Conservation (phyloP, 2,113 vertebrate species). For the Salvelinus sp. region DNA sequence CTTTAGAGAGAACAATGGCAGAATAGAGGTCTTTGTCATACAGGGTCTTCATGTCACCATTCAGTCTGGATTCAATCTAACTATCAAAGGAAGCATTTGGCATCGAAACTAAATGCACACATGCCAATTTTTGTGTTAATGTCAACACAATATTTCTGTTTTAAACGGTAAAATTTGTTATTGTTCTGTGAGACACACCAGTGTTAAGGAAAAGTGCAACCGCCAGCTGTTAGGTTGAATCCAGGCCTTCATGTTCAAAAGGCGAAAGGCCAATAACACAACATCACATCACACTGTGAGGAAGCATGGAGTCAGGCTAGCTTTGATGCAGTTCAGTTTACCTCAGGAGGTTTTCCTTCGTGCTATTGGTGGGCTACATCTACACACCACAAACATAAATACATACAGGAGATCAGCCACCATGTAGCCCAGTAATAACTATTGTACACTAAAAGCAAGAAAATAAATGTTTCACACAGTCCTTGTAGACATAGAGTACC, state of each 20-base stretch:
- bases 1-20: neutral
- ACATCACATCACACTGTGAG: conserved; percentile 35
- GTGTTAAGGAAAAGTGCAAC: neutral
- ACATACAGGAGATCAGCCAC: conserved; percentile 33
- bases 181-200: neutral
- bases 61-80: conserved; percentile 42
- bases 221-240: conserved; percentile 28
- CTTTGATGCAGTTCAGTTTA: conserved; percentile 67
- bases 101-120: neutral
- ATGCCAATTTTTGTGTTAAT: neutral
- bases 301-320: conserved; percentile 54
- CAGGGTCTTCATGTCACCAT: conserved; percentile 36
- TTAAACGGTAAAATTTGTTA: neutral
- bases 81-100: conserved; percentile 13
- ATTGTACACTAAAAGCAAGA: too few relatives aligned
- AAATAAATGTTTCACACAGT: neutral
- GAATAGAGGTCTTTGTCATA: conserved; percentile 18
- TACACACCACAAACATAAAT: conserved; percentile 87
- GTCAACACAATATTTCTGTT: neutral
- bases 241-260: conserved; percentile 15
- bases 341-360: conserved; percentile 77
- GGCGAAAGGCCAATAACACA: conserved; percentile 22
- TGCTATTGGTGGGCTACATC: conserved; percentile 88
- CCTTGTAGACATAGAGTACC: too few relatives aligned
- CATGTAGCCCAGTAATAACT: too few relatives aligned